Conservation (phyloP, 2,797 vertebrate genomes). For the Schizopygopsis malacanthus region DNA sequence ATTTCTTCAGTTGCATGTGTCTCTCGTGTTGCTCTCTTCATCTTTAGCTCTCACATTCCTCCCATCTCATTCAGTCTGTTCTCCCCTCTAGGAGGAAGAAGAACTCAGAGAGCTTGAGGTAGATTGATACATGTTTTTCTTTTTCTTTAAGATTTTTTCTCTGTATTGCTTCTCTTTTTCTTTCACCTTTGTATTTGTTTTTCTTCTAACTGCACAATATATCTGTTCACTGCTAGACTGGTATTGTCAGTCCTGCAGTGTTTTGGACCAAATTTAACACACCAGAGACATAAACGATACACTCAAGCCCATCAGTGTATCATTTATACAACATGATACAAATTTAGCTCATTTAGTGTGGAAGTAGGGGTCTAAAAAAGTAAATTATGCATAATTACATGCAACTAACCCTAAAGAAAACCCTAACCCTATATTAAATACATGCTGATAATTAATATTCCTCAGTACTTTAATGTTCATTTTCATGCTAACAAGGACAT, state of each 20-base stretch:
- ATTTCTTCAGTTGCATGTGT: constrained; percentile 61
- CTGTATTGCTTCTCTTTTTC: constrained; percentile 13
- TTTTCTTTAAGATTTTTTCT: constrained; percentile 39
- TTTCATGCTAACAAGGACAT: neutral
- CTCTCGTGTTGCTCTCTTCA: constrained; percentile 44
- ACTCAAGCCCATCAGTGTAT: neutral
- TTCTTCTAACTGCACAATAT: neutral
- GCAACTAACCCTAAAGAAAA: neutral
- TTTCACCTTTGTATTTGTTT: neutral
- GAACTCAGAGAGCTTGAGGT: constrained; percentile 84
- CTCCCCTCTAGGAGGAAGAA: constrained; percentile 81
- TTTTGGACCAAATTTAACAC: constrained; percentile 39
- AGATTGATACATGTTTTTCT: constrained; percentile 64
- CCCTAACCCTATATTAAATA: neutral
- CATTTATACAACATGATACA: neutral
- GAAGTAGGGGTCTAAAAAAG: neutral
- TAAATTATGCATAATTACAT: neutral
- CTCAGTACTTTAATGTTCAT: neutral
- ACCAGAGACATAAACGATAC: neutral
- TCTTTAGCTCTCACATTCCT: constrained; percentile 16
- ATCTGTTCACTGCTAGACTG: neutral
- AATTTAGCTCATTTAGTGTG: neutral
- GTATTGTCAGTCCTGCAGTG: neutral
- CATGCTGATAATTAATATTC: neutral
- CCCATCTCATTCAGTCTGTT: constrained; percentile 61